Base-by-base conservation (phyloP, 2,888 invertebrate genomes). In the Nasonovia ribisnigri region DNA sequence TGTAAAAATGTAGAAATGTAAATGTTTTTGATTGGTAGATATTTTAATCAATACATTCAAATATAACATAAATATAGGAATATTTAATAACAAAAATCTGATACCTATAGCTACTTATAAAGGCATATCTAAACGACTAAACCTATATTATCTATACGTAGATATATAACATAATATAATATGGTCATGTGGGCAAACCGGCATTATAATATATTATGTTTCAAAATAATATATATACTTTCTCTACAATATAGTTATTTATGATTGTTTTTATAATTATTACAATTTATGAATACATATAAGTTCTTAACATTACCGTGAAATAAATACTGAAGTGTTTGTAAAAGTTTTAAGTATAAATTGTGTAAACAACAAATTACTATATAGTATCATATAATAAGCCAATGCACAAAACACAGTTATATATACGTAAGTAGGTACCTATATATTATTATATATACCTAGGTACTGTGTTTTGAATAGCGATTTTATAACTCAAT, bases 141-240 rank as follows among this genome's bases (percentile, higher is more conserved):
- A 77, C 77, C 36, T 42, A 77, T 77, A 77, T 36, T 36, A 77
- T 6, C 36, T 77, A 77, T 77, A 77, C 77, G 36, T 36, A 20
- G n/a, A 11, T 77, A 20, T 36, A 57, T 26, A 57, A 57, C 57
- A 57, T 77, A 77, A 20, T n/a, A 57, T 60, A 60, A 42, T 10
- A 90, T 77, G 36, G 8, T 77, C n/a, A 46, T 67, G 90, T 90
- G 48, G 90, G 90, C 24, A 90, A 90, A 90, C 67, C n/a, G 67
- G 90, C 60, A 67, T 90, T 3, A 67, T 48, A 36, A 51, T 88
- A 51, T 36, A 46, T 8, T 11, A 88, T 88, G 24, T 60, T 90
- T 67, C 8, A 88, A 90, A 42, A 89, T 46, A 77, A 36, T 77
- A n/a, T 20, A 36, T 77, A n/a, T 20, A 90, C 67, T 90, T 90